Percentiles rank a stretch among this genome's conserved stretches.
phyloP scores from a whole-genome alignment of 2,797 vertebrate genomes.

The Acrossocheilus fasciatus region DNA sequence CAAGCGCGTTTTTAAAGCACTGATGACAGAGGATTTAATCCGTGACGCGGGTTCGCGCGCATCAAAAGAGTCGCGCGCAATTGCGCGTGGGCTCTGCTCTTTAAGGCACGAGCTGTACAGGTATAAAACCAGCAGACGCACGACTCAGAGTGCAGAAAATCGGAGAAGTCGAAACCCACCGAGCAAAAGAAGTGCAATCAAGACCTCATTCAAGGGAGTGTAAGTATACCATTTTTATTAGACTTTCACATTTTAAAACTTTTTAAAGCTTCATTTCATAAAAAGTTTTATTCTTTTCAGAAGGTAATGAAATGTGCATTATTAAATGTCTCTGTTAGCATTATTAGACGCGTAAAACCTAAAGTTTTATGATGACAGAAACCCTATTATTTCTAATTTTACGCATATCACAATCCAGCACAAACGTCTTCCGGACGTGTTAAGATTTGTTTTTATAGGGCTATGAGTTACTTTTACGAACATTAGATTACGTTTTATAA shows the following conservation, averaged over 20 bases:
- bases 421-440: neutral
- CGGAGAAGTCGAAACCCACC: neutral
- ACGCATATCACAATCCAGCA: neutral
- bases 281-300: neutral
- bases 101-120: slow-evolving; percentile 16
- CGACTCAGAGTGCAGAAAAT: slow-evolving; percentile 38
- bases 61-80: slow-evolving; percentile 31
- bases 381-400: neutral
- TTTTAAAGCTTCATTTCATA: neutral
- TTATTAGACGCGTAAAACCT: neutral
- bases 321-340: neutral
- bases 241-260: neutral
- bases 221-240: slow-evolving; percentile 1
- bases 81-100: slow-evolving; percentile 37
- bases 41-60: slow-evolving; percentile 44
- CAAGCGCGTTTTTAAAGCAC: slow-evolving; percentile 4
- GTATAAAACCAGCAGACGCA: slow-evolving; percentile 53
- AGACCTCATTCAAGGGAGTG: slow-evolving; percentile 14
- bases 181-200: slow-evolving; percentile 15
- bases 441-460: neutral
- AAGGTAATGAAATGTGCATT: neutral
- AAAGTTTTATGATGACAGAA: neutral
- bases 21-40: slow-evolving; percentile 44
- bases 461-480: neutral
- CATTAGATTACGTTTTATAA: neutral